A percentile compares a stretch with the other conserved stretches of the same genome.
Evolutionary conservation across 1,140 invertebrate genomes (phyloP).

Genomic region (Coptotermes formosanus): DNA sequence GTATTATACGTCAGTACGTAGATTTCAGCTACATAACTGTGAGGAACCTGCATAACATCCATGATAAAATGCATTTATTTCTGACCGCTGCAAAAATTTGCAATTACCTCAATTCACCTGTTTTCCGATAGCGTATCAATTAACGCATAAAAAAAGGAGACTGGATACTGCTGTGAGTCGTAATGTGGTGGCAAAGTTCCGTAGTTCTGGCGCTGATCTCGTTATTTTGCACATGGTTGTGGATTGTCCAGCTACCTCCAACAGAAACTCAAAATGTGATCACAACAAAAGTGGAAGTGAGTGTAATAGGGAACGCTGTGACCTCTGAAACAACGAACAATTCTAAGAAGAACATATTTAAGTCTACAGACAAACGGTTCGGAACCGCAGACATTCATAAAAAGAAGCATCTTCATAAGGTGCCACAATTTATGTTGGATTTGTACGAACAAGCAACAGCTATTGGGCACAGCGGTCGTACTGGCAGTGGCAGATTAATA

Average conservation of each 20-base stretch:
- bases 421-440: constrained; percentile 5
- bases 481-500: not conserved
- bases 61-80: no score
- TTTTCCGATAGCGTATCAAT: no score
- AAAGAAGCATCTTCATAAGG: not conserved
- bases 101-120: no score
- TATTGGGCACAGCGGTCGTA: not conserved
- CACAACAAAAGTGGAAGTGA: not conserved
- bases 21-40: no score
- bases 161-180: not conserved
- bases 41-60: no score
- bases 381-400: not conserved
- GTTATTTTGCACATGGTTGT: not conserved
- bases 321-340: not conserved
- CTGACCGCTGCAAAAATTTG: no score
- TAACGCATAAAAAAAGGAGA: not conserved
- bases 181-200: not conserved
- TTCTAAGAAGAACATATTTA: not conserved
- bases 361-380: not conserved
- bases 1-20: no score
- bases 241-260: not conserved
- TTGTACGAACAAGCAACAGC: not conserved
- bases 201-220: not conserved
- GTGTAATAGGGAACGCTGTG: not conserved
- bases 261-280: not conserved